Conservation (phyloP, 2,113 vertebrate genomes). For the Menidia beryllina region DNA sequence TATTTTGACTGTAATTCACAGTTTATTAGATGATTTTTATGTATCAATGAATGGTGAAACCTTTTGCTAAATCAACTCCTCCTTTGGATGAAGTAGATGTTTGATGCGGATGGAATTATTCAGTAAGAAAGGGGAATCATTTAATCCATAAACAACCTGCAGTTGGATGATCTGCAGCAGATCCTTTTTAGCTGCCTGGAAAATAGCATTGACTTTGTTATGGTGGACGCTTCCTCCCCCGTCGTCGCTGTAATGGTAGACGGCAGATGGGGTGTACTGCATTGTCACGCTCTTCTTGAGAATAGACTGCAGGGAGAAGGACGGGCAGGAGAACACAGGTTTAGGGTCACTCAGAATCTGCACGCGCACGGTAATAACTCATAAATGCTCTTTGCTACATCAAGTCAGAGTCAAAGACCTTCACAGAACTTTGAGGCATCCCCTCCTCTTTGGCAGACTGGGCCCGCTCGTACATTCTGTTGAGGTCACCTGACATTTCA, state of each 20-base stretch:
- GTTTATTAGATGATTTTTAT: too few species aligned
- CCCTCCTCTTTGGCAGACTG: conserved; percentile 71
- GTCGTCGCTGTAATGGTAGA: conserved; percentile 83
- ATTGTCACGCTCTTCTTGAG: conserved; percentile 88
- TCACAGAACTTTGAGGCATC: conserved; percentile 43
- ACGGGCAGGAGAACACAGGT: neutral
- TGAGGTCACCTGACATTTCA: conserved; percentile 74
- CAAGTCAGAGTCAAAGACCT: conserved; percentile 46
- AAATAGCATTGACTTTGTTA: conserved; percentile 84
- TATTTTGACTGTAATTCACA: too few species aligned
- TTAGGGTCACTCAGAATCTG: neutral
- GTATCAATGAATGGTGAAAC: too few species aligned
- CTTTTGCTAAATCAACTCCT: too few species aligned
- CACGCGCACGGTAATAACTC: neutral
- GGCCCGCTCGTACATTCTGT: conserved; percentile 76
- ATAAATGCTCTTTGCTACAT: neutral
- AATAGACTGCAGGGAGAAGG: conserved; percentile 78
- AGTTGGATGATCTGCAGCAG: conserved; percentile 89
- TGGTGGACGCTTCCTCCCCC: conserved; percentile 68
- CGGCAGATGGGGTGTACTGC: conserved; percentile 83
- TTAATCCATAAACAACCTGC: conserved; percentile 72
- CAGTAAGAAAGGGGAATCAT: too few species aligned
- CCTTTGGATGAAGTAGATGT: neutral
- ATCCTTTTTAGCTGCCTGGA: conserved; percentile 92
- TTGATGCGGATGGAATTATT: too few species aligned